phyloP scores from a whole-genome alignment of 2,888 invertebrate genomes.

The Pandemis heparana region DNA sequence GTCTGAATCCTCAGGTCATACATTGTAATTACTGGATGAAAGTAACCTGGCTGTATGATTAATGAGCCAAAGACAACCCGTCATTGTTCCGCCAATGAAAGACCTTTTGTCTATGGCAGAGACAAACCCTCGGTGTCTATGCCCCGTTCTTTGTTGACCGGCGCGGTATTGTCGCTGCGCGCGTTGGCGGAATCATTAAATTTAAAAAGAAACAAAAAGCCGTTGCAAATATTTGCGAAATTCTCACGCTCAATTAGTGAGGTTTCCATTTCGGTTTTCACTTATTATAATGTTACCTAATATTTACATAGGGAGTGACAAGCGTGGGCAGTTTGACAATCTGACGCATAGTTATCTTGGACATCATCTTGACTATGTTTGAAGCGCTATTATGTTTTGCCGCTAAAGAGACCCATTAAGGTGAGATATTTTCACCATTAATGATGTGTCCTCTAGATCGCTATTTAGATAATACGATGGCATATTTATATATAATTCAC shows the following conservation, averaged over 20 bases:
- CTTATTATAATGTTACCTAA: conserved; percentile 28
- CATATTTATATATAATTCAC: conserved; percentile 1
- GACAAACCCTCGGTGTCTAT: conserved; percentile 82
- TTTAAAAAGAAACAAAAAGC: conserved; percentile 60
- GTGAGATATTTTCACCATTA: conserved; percentile 5
- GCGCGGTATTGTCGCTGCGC: conserved; percentile 68
- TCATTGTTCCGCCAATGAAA: conserved; percentile 81
- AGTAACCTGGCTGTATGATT: conserved; percentile 83
- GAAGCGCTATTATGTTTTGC: not conserved
- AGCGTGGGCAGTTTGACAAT: conserved; percentile 5
- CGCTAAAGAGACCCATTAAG: not conserved
- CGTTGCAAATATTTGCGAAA: conserved; percentile 74
- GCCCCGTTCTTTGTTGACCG: conserved; percentile 75
- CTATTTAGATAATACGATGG: not conserved
- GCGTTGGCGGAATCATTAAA: conserved; percentile 77
- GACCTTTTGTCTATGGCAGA: conserved; percentile 80
- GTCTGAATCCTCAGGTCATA: conserved; percentile 63
- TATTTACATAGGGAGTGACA: conserved; percentile 37
- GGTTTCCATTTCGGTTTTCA: conserved; percentile 24
- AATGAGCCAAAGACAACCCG: conserved; percentile 79
- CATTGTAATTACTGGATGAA: conserved; percentile 84
- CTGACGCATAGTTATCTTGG: not conserved
- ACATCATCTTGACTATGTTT: not conserved
- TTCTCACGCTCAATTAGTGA: conserved; percentile 57
- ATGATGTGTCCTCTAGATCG: conserved; percentile 4